Percentiles rank a stretch among this genome's conserved stretches.
Conservation (phyloP, 2,888 invertebrate genomes). For the Glyphotaelius pellucidus region DNA sequence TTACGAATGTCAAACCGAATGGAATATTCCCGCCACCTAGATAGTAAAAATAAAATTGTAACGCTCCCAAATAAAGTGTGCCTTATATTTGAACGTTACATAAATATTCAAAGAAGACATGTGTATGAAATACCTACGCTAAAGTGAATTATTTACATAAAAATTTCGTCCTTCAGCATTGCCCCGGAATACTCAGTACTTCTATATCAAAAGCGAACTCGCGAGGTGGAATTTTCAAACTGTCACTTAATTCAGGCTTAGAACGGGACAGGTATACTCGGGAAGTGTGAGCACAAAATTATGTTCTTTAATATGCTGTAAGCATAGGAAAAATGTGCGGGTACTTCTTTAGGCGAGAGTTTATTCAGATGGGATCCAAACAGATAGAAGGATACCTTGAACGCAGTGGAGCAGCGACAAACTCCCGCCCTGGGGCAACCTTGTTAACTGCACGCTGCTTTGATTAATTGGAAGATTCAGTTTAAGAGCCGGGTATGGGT, state of each 20-base stretch:
- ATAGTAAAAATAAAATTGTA: not conserved
- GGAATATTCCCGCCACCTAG: not conserved
- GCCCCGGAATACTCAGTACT: not conserved
- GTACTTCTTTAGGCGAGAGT: conserved; percentile 52
- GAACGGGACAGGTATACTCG: conserved; percentile 55
- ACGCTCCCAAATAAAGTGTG: conserved; percentile 7
- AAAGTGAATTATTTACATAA: conserved; percentile 42
- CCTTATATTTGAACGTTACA: conserved; percentile 12
- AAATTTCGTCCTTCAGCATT: conserved; percentile 29
- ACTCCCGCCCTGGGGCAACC: not conserved
- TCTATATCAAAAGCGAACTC: conserved; percentile 23
- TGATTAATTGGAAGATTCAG: not conserved
- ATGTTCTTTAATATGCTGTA: conserved; percentile 65
- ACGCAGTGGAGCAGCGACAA: not conserved
- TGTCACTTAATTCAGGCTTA: conserved; percentile 65
- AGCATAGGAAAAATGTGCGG: conserved; percentile 60
- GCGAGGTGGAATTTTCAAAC: conserved; percentile 36
- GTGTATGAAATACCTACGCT: not conserved
- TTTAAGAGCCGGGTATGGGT: too few species aligned
- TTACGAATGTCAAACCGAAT: not conserved
- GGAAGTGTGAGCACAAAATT: conserved; percentile 62
- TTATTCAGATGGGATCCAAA: conserved; percentile 49
- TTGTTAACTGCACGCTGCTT: not conserved
- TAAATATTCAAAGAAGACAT: conserved; percentile 15
- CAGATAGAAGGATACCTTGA: conserved; percentile 18